Conservation (phyloP, 1,140 invertebrate genomes). For the Pseudomyrmex sp. region DNA sequence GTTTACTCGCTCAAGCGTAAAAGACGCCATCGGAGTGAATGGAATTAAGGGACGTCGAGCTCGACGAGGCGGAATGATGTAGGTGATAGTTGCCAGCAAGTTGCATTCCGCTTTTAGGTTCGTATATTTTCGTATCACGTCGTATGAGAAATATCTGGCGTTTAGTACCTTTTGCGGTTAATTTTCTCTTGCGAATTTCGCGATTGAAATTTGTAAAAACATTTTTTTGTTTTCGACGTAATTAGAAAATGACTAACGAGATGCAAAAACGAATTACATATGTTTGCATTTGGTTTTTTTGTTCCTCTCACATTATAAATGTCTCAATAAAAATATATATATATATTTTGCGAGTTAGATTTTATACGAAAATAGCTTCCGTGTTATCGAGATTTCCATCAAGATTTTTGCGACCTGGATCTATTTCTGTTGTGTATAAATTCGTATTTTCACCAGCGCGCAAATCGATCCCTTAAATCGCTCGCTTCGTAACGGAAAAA, state of each 20-base stretch:
- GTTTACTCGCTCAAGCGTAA: constrained; percentile 59
- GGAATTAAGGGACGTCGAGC: constrained; percentile 64
- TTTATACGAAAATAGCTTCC: no score
- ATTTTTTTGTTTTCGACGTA: neutral
- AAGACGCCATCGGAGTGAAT: constrained; percentile 43
- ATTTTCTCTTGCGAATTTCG: constrained; percentile 12
- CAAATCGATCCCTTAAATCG: constrained; percentile 32
- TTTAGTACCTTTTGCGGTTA: constrained; percentile 33
- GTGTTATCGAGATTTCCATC: no score
- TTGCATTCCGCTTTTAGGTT: constrained; percentile 29
- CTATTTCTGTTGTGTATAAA: constrained; percentile 23
- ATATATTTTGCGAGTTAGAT: no score
- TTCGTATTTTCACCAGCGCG: neutral
- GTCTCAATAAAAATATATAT: no score
- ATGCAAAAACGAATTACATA: constrained; percentile 3
- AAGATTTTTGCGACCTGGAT: neutral
- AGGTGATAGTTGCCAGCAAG: constrained; percentile 57
- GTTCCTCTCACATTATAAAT: no score
- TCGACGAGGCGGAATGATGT: constrained; percentile 54
- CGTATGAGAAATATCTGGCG: constrained; percentile 3
- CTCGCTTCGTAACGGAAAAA: constrained; percentile 9
- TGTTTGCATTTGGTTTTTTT: no score
- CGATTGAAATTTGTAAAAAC: neutral
- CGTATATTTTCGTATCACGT: constrained; percentile 45
- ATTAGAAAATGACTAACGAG: neutral